phyloP scores from a whole-genome alignment of 2,113 vertebrate genomes.

The Syrmaticus mikado region DNA sequence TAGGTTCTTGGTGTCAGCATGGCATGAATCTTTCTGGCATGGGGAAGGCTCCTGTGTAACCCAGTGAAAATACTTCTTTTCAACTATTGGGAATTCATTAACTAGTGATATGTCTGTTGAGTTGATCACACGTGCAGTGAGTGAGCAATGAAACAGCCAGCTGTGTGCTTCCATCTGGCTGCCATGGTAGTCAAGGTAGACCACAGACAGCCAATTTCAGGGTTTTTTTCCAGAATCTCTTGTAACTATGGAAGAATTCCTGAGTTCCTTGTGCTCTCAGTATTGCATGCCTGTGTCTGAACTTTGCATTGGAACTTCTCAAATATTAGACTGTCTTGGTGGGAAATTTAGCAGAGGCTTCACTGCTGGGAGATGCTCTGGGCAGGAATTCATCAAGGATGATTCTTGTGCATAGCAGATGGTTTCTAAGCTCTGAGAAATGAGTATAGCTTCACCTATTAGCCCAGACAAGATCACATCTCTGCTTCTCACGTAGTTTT shows the following conservation, averaged over 20 bases:
- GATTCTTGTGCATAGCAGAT: background rate
- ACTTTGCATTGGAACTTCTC: background rate
- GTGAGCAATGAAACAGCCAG: background rate
- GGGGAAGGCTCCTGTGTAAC: background rate
- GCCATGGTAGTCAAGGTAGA: background rate
- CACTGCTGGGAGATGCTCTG: background rate
- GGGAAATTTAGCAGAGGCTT: background rate
- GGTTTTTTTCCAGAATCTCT: background rate
- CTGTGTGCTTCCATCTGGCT: background rate
- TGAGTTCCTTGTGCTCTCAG: background rate
- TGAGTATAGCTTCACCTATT: background rate
- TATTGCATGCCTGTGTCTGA: background rate
- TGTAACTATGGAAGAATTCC: background rate
- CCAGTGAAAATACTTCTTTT: background rate
- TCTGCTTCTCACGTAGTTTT: background rate
- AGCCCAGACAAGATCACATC: background rate
- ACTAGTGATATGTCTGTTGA: background rate
- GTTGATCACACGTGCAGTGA: background rate
- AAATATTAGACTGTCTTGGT: background rate
- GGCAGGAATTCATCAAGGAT: background rate
- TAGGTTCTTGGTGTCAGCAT: background rate
- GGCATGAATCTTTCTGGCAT: background rate
- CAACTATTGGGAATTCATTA: background rate
- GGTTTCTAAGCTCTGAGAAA: background rate
- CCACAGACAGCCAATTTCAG: background rate